Percentiles rank a stretch among this genome's conserved stretches.
These are phyloP conservation scores for Lagopus muta DNA, from an alignment of 2,113 vertebrate species.

Conservation along the genomic window DNA sequence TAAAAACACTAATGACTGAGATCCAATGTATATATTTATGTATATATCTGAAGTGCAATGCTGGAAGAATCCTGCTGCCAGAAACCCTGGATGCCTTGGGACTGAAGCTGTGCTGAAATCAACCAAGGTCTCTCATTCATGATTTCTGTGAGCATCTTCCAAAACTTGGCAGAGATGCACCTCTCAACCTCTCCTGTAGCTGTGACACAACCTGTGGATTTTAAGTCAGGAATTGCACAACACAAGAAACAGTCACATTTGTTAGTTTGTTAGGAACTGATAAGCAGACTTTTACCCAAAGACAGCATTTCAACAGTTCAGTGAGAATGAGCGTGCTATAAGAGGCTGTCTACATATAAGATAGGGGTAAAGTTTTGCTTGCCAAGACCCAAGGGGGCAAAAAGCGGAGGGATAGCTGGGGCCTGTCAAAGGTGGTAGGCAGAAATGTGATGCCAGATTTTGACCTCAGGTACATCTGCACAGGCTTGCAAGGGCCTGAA, in stretches of 20 bases:
- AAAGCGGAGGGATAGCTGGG: background rate
- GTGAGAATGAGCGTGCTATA: background rate
- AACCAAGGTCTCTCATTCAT: slow-evolving; percentile 29
- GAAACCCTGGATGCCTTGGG: slow-evolving; percentile 46
- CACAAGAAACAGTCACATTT: background rate
- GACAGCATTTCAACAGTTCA: background rate
- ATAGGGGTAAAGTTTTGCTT: background rate
- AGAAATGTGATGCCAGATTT: background rate
- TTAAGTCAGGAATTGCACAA: background rate
- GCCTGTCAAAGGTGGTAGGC: background rate
- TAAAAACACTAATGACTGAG: slow-evolving; percentile 33
- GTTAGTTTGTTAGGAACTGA: background rate
- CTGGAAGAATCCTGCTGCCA: slow-evolving; percentile 63
- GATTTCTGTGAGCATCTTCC: background rate
- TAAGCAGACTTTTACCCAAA: background rate
- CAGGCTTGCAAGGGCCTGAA: background rate
- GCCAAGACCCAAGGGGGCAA: background rate
- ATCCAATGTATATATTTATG: slow-evolving; percentile 57
- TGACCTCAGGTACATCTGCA: background rate
- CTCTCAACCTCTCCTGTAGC: background rate
- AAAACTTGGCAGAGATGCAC: background rate
- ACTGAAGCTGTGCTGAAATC: slow-evolving; percentile 29
- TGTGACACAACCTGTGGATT: background rate
- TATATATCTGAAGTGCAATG: slow-evolving; percentile 36
- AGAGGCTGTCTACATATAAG: background rate